A percentile compares a stretch with the other conserved stretches of the same genome.
These are phyloP conservation scores for Griposia aprilina DNA, from an alignment of 2,888 invertebrate genomes.

Conservation along the genomic window DNA sequence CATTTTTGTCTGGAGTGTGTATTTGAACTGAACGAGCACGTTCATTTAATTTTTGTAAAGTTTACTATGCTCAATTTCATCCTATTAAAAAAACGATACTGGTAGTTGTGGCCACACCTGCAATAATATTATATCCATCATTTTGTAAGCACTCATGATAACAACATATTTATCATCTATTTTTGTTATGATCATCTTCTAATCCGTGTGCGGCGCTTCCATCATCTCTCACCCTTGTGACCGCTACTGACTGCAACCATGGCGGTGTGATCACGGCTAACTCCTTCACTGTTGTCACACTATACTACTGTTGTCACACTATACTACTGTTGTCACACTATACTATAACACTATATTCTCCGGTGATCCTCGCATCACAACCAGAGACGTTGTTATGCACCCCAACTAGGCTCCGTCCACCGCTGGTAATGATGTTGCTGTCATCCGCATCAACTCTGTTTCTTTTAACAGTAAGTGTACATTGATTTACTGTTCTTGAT, in stretches of 20 bases:
- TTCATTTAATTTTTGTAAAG: neutral
- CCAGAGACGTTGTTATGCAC: slow-evolving; percentile 70
- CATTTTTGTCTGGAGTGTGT: neutral
- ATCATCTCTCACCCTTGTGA: slow-evolving; percentile 71
- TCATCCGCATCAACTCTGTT: slow-evolving; percentile 68
- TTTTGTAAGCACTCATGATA: neutral
- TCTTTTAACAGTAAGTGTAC: slow-evolving; percentile 67
- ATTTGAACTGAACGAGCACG: neutral
- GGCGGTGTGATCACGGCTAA: slow-evolving; percentile 72
- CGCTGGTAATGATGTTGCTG: slow-evolving; percentile 74
- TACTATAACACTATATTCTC: slow-evolving; percentile 73
- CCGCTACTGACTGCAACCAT: slow-evolving; percentile 78
- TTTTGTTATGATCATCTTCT: slow-evolving; percentile 68
- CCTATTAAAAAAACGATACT: neutral
- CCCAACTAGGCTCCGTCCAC: slow-evolving; percentile 71
- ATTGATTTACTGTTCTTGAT: neutral
- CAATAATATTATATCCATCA: neutral
- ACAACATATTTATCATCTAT: neutral
- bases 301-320: too few species aligned
- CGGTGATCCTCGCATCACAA: slow-evolving; percentile 72
- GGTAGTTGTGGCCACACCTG: too few species aligned
- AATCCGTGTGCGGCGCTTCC: slow-evolving; percentile 78
- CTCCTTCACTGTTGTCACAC: slow-evolving; percentile 72
- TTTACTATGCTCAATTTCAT: neutral
- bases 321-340: too few species aligned